Evolutionary conservation across 2,888 invertebrate genomes (phyloP), one percentile per base, ranked within the genome.

Genomic region (Glyphotaelius pellucidus): DNA sequence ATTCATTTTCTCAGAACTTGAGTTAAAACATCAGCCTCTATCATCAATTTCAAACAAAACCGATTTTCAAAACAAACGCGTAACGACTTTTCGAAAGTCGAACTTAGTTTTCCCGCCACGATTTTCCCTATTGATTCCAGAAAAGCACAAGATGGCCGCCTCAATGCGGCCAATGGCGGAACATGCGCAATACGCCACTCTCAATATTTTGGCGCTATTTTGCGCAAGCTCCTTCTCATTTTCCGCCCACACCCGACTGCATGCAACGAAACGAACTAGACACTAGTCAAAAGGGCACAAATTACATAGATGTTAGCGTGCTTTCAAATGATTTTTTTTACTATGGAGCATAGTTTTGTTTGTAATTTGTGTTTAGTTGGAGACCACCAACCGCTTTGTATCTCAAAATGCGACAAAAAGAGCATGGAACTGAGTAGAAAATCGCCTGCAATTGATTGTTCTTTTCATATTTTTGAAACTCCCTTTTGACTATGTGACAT

Each of bases 71-170:
- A 67, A 67, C 67, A 67, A 67, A 67, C 9, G 9, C 25, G 67
- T 67, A 67, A 83, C 32, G 25, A 35, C 31, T 47, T 87, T 87
- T 52, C 87, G 30, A 52, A 91, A 32, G 81, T 85, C n/a, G 31
- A 90, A 80, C 14, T 14, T n/a, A 87, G n/a, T 91, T 91, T 91
- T 91, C 91, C 91, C 91, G 91, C 91, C 83, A 52, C 47, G 11
- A 15, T 52, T 80, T 85, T 30, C 9, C 89, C n/a, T 91, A 91
- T 91, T 84, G 91, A 91, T 91, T 91, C 35, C 38, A 19, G 47
- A 83, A 91, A 83, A 84, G 7, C 25, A 35, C 83, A 89, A 89
- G 47, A 91, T 91, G 88, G 91, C 91, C 67, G 67, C 91, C 79
- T 32, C 79, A 35, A 91, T 91, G 91, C 91, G 91, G 91, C 84